These are phyloP conservation scores for Myotis planiceps DNA, from an alignment of 2,797 vertebrate species.

Conservation along the genomic window DNA sequence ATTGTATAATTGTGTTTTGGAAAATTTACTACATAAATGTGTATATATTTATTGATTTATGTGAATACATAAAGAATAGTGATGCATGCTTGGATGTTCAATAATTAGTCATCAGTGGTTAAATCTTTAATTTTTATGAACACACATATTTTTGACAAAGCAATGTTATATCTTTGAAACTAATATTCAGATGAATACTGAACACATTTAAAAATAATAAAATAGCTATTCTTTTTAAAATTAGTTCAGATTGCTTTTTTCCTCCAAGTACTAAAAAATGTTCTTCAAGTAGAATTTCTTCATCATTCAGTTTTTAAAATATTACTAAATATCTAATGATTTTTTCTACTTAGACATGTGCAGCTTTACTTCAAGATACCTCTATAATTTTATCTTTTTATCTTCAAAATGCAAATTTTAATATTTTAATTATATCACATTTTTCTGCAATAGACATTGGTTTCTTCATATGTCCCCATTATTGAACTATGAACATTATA, in stretches of 20 bases:
- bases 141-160: background rate
- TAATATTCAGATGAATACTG: background rate
- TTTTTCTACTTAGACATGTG: background rate
- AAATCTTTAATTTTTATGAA: background rate
- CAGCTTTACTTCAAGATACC: background rate
- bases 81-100: background rate
- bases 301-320: background rate
- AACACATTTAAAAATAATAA: background rate
- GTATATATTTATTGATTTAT: background rate
- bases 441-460: background rate
- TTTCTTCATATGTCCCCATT: background rate
- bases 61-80: background rate
- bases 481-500: background rate
- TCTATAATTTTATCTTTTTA: background rate
- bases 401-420: background rate
- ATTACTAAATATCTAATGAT: background rate
- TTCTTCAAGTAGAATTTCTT: background rate
- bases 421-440: background rate
- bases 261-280: background rate
- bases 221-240: background rate
- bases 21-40: background rate
- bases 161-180: background rate
- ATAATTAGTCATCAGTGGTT: background rate
- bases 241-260: background rate
- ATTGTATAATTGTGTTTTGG: background rate